A percentile compares a stretch with the other conserved stretches of the same genome.
phyloP scores from a whole-genome alignment of 2,797 vertebrate genomes.

The Dryobates pubescens region DNA sequence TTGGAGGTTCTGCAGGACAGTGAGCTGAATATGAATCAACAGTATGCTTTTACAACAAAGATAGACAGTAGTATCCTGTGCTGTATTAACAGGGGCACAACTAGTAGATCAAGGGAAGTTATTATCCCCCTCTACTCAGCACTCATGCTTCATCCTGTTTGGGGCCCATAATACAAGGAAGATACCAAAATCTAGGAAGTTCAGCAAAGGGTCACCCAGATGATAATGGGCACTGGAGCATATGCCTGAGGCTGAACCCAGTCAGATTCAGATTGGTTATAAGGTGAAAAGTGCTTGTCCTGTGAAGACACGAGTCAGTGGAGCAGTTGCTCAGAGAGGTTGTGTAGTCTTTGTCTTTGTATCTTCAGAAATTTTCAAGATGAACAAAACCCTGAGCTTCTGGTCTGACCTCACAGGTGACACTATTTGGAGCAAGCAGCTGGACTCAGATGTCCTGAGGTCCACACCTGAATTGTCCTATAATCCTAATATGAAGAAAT shows the following conservation, averaged over 20 bases:
- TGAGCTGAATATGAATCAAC: background rate
- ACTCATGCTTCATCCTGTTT: background rate
- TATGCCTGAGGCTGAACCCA: background rate
- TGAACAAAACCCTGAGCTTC: background rate
- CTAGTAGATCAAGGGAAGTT: background rate
- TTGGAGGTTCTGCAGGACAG: too few species aligned
- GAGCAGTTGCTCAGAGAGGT: background rate
- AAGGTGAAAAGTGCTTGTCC: rapidly evolving
- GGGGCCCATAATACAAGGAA: background rate
- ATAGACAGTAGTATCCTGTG: background rate
- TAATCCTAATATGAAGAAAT: background rate
- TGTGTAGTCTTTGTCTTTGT: background rate
- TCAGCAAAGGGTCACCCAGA: background rate
- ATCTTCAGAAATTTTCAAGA: background rate
- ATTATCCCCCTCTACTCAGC: background rate
- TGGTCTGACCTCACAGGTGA: background rate
- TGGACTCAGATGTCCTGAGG: background rate
- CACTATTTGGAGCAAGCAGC: background rate
- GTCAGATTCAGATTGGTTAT: background rate
- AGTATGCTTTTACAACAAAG: background rate
- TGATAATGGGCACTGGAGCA: too few species aligned
- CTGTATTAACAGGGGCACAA: background rate
- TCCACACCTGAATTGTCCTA: background rate
- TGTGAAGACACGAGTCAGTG: background rate
- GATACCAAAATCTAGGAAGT: background rate